Base-by-base conservation (phyloP, 2,888 invertebrate genomes). In the Thymelicus sylvestris region DNA sequence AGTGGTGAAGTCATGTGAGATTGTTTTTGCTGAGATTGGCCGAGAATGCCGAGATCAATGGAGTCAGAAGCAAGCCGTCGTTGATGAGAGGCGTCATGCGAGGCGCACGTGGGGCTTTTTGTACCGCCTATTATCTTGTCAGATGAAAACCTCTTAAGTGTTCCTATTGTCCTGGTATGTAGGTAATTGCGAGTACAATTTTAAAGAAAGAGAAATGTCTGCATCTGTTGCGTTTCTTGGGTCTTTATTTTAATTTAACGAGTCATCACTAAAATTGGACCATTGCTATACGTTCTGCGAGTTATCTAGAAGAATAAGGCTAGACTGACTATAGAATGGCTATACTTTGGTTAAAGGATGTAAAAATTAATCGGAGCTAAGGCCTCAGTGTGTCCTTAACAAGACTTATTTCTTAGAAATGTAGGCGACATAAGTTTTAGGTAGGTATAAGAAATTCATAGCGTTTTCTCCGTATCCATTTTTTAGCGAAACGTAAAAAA, bases 31-130 rank as follows among this genome's bases (percentile, higher is more conserved):
- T 70, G 74, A 80, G 81, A 83, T 82, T 71, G 70, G 64, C 60
- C 50, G 50, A 84, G 84, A 85, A 87, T 85, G 64, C 60, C 44
- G 50, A 84, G 84, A 85, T 87, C 85, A 89, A 86, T 86, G 83
- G 81, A 76, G 77, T 77, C 77, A 77, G 81, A 80, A 77, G 78
- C 76, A 78, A 79, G 77, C 76, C 79, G 75, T 75, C 75, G 76
- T 78, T 85, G 88, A 89, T 87, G 87, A 85, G 86, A 72, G 81
- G 76, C 82, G 82, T 84, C 88, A 89, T 88, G 89, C 89, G 81
- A 89, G 83, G 79, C 79, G 85, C 89, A 89, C 89, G 89, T 88
- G 90, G 83, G 83, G 78, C 82, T 85, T 83, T 85, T 86, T 85
- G 82, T 86, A 80, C 78, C 78, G 78, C 76, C 81, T 82, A 88